Conservation (phyloP, 1,140 invertebrate species). For the Samia ricini region DNA sequence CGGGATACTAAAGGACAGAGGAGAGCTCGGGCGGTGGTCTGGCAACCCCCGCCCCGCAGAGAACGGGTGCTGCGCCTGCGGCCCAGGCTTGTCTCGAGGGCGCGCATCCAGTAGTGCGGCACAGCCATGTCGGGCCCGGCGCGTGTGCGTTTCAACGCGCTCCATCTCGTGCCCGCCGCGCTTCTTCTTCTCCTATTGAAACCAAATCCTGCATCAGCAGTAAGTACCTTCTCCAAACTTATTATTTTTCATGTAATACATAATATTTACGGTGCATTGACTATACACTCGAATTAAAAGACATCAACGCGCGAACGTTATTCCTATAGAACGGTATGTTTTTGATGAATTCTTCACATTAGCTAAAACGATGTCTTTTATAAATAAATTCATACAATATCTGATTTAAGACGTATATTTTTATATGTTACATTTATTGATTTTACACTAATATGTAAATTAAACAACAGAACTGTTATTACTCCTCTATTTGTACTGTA, state of each 20-base stretch:
- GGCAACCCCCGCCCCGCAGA: constrained; percentile 48
- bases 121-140: constrained; percentile 68
- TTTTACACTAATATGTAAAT: no score
- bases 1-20: constrained; percentile 70
- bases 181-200: constrained; percentile 54
- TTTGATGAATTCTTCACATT: no score
- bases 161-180: constrained; percentile 47
- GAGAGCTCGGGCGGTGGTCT: constrained; percentile 52
- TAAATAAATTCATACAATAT: no score
- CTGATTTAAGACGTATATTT: no score
- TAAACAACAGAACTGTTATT: no score
- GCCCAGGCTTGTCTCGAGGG: constrained; percentile 42
- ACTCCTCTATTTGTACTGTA: no score
- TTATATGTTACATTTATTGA: no score
- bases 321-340: neutral
- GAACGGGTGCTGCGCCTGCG: constrained; percentile 33
- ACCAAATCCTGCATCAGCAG: constrained; percentile 50
- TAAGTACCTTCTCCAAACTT: constrained; percentile 42
- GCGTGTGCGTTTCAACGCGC: constrained; percentile 55
- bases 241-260: neutral
- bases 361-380: no score
- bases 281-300: constrained; percentile 35
- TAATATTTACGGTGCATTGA: neutral
- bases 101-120: constrained; percentile 68
- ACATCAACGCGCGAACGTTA: constrained; percentile 53